Base-by-base conservation (phyloP, 2,113 vertebrate species). In the Oriolus oriolus region DNA sequence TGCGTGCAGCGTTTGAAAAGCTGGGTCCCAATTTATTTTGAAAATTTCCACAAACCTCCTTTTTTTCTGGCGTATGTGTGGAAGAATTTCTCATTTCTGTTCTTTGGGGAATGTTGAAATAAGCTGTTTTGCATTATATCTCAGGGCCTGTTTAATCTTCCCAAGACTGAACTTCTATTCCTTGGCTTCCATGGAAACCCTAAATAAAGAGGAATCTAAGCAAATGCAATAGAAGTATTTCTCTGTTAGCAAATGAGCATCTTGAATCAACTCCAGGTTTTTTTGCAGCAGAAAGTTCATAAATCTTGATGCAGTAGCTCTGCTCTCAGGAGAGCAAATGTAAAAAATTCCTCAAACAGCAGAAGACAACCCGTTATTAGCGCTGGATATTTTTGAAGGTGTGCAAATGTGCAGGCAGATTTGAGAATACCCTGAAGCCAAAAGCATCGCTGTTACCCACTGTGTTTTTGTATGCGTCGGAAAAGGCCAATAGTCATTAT, bases 401-500 rank as follows among this genome's bases (percentile, higher is more conserved):
- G 87, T 78, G 79, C 76, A 52, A 45, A 80, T 41, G 65, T 47
- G 15, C 35, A 4, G 69, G 78, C 2, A 9, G 30, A 8, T 54
- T 57, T n/a, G 75, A 87, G 81, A 83, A 61, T 35, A 49, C 87
- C 83, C 84, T 1, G 4, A 75, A 92, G 89, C 86, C 74, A 68
- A 83, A 95, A 90, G 79, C 94, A 92, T 88, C 4, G 4, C 80
- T 10, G 35, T 96, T 95, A 75, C 88, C 74, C 73, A 82, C 92
- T 94, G 90, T 76, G 90, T 75, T 94, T 96, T 95, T 95, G 83
- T 93, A 70, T 60, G 90, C 6, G 5, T 93, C 65, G 83, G 86
- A 94, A 96, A 95, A 97, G 95, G 93, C 95, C 96, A 97, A 92
- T 93, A 96, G 96, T 96, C 95, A 95, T 97, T 95, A 87, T 93